These are phyloP conservation scores for Orcinus orca DNA, from an alignment of 2,113 vertebrate species.

Conservation along the genomic window DNA sequence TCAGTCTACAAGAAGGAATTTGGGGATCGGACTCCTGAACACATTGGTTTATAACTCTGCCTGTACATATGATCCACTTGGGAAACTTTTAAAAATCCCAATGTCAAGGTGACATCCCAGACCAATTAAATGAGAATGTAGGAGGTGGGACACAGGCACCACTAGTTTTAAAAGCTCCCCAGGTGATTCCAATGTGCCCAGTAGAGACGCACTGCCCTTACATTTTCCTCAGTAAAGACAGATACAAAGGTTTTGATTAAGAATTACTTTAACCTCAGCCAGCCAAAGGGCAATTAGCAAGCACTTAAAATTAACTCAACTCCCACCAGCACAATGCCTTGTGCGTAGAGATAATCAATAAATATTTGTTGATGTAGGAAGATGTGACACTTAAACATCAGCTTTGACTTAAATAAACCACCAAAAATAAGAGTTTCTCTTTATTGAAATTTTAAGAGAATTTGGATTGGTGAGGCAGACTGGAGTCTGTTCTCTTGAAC, in stretches of 20 bases:
- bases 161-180: constrained; percentile 62
- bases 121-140: constrained; percentile 66
- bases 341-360: constrained; percentile 57
- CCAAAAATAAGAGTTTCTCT: constrained; percentile 53
- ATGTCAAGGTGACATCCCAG: constrained; percentile 47
- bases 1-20: background rate
- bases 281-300: constrained; percentile 68
- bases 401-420: constrained; percentile 68
- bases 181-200: constrained; percentile 56
- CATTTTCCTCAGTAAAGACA: constrained; percentile 61
- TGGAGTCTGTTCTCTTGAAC: constrained; percentile 62
- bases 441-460: constrained; percentile 59
- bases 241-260: constrained; percentile 72
- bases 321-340: constrained; percentile 37
- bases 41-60: background rate
- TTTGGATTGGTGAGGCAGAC: constrained; percentile 57
- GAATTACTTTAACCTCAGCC: constrained; percentile 66
- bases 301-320: constrained; percentile 69
- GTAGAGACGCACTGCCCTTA: constrained; percentile 36
- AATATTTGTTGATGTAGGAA: constrained; percentile 40
- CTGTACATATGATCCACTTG: background rate
- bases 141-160: constrained; percentile 47
- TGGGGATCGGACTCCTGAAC: background rate
- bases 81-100: constrained; percentile 54
- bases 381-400: constrained; percentile 17